phyloP scores from a whole-genome alignment of 1,140 invertebrate species.

The Galleria mellonella region DNA sequence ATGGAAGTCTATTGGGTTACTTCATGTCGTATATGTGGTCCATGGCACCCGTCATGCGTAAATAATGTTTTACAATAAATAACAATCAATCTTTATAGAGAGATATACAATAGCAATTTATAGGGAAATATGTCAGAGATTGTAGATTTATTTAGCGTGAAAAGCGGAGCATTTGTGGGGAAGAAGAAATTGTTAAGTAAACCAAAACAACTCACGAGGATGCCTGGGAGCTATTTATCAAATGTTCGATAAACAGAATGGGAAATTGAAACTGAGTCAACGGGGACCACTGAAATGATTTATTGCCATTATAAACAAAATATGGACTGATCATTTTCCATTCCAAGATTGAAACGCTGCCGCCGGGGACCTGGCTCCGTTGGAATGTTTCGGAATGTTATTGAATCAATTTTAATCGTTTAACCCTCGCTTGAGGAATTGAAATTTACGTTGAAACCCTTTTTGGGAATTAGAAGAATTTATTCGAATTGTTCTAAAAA shows the following conservation, averaged over 20 bases:
- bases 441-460: no score
- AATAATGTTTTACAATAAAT: conserved; percentile 28
- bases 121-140: conserved; percentile 54
- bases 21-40: no score
- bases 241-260: conserved; percentile 65
- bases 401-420: conserved; percentile 5
- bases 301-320: conserved; percentile 68
- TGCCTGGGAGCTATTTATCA: conserved; percentile 62
- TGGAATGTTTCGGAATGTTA: conserved; percentile 4
- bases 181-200: conserved; percentile 34
- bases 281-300: conserved; percentile 59
- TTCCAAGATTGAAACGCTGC: conserved; percentile 49
- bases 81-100: conserved; percentile 36
- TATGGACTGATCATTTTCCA: conserved; percentile 65
- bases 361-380: conserved; percentile 28
- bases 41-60: not conserved
- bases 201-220: conserved; percentile 37
- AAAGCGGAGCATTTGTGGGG: conserved; percentile 36
- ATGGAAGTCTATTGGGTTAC: no score
- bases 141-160: conserved; percentile 63
- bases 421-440: not conserved
- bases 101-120: conserved; percentile 62
- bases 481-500: no score
- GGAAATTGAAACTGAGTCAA: conserved; percentile 70
- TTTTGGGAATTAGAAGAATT: no score